These are phyloP conservation scores for Steinernema carpocapsae DNA, from an alignment of 2,888 invertebrate genomes.

Conservation along the genomic window DNA sequence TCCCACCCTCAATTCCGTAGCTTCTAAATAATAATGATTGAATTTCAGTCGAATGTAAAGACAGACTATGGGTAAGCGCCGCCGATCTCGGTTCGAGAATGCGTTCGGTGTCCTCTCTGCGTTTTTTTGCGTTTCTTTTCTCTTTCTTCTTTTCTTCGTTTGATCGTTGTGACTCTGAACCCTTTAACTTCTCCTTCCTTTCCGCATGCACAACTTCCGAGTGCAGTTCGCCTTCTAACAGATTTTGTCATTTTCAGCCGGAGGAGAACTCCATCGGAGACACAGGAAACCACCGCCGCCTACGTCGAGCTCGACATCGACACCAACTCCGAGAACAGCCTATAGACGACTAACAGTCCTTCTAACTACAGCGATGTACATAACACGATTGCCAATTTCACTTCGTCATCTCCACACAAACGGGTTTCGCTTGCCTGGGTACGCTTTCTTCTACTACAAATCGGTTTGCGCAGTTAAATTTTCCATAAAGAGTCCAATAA, in stretches of 20 bases:
- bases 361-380: slow-evolving; percentile 21
- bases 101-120: slow-evolving; percentile 18
- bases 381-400: slow-evolving; percentile 20
- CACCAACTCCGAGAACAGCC: slow-evolving; percentile 3
- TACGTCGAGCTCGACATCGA: slow-evolving; percentile 26
- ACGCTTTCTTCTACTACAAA: neutral
- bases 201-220: neutral
- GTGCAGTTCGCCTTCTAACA: slow-evolving; percentile 13
- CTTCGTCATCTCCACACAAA: slow-evolving; percentile 23
- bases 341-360: slow-evolving; percentile 10
- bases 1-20: neutral
- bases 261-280: slow-evolving; percentile 31
- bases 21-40: neutral
- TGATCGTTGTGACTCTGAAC: slow-evolving; percentile 7
- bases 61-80: slow-evolving; percentile 57
- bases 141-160: slow-evolving; percentile 14
- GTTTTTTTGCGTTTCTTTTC: slow-evolving; percentile 27
- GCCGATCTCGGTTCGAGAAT: slow-evolving; percentile 9
- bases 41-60: slow-evolving; percentile 57
- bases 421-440: slow-evolving; percentile 22
- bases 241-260: neutral
- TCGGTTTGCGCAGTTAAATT: neutral
- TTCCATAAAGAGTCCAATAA: neutral
- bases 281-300: slow-evolving; percentile 28
- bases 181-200: neutral